Base-by-base conservation (phyloP, 2,888 invertebrate genomes). In the Schrankia costaestrigalis region DNA sequence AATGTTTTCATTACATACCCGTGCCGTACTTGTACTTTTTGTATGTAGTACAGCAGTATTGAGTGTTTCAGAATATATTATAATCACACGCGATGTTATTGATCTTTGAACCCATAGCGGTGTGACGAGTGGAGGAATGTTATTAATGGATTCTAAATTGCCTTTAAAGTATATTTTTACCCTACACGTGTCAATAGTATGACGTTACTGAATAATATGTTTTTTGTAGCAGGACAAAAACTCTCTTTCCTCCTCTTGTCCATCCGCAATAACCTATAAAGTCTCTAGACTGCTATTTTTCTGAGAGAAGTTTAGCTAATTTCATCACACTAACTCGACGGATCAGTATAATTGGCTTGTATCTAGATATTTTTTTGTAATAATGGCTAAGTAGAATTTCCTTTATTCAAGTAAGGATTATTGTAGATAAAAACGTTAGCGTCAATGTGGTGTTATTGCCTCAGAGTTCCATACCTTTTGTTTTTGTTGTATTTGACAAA, bases 141-240 rank as follows among this genome's bases (percentile, higher is more conserved):
- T 81, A 79, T 79, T 76, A 76, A 81, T 80, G 78, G 76, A 69
- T 76, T 73, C 73, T 66, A 76, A 78, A 79, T 78, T 79, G 75
- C 77, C 71, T 65, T 71, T 69, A 72, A 70, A 71, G 67, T 65
- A 64, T 60, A 72, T 71, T 75, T 78, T 71, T 74, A 64, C 53
- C 54, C 46, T 53, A 49, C 52, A 65, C 56, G 54, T 63, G 69
- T 68, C 65, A 64, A 65, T 57, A 55, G 45, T 49, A 61, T 65
- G 61, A 69, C 68, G 69, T 65, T 49, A 50, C 51, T 33, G 27
- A 31, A 13, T 29, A 18, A 13, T 18, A 32, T 9, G 12, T 8
- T 12, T 19, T 3, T 25, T 18, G 26, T 26, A n/a, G n/a, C n/a
- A n/a, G n/a, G n/a, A n/a, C n/a, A n/a, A n/a, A n/a, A n/a, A n/a